phyloP scores from a whole-genome alignment of 2,888 invertebrate genomes.

The Drosophila percnosoma region DNA sequence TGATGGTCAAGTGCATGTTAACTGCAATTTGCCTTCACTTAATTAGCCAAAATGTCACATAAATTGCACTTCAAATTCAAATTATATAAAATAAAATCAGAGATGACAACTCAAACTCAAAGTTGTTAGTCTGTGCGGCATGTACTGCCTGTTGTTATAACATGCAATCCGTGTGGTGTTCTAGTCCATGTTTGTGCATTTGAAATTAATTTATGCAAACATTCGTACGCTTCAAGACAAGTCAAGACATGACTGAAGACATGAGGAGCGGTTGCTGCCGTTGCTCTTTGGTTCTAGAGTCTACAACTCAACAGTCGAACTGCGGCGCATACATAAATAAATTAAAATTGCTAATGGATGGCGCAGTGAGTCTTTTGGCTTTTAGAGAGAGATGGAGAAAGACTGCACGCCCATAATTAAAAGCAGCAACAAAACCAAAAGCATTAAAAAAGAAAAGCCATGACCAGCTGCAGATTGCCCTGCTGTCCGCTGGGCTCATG shows the following conservation, averaged over 20 bases:
- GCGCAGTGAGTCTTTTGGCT: constrained; percentile 40
- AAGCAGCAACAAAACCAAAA: constrained; percentile 59
- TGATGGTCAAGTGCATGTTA: constrained; percentile 58
- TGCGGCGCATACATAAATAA: constrained; percentile 75
- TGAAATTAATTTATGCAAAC: constrained; percentile 80
- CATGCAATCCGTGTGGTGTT: constrained; percentile 71
- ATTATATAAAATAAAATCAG: constrained; percentile 22
- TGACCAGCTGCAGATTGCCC: constrained; percentile 43
- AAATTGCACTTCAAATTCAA: constrained; percentile 34
- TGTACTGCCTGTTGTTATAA: constrained; percentile 41
- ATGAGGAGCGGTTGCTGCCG: constrained; percentile 36
- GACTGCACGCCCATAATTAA: constrained; percentile 75
- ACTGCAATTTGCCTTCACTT: constrained; percentile 47
- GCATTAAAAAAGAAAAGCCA: constrained; percentile 43
- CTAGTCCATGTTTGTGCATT: constrained; percentile 79
- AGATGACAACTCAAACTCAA: constrained; percentile 18
- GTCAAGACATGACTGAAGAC: constrained; percentile 39
- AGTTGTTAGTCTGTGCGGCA: constrained; percentile 13
- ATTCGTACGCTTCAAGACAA: constrained; percentile 57
- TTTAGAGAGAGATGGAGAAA: constrained; percentile 16
- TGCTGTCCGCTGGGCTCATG: constrained; percentile 52
- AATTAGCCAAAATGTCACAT: constrained; percentile 53
- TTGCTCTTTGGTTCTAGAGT: constrained; percentile 4
- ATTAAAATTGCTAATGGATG: constrained; percentile 79
- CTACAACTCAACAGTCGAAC: constrained; percentile 47